Evolutionary conservation across 2,797 vertebrate genomes (phyloP).

Genomic region (Acrossocheilus wenchowensis): DNA sequence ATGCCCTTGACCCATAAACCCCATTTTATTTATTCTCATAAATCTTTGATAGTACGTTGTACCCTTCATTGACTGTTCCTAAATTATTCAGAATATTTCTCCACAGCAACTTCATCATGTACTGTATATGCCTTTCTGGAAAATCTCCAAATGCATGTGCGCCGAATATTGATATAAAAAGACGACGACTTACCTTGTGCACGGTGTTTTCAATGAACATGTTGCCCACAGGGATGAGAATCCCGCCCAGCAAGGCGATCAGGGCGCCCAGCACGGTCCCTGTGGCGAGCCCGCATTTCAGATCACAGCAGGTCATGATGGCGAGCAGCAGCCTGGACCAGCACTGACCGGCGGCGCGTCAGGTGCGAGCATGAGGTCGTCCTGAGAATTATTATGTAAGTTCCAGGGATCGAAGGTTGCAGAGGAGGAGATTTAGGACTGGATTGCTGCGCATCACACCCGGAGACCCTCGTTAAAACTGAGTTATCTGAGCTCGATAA

Average conservation of each 20-base stretch:
- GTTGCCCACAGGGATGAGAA: constrained; percentile 88
- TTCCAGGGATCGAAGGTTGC: constrained; percentile 37
- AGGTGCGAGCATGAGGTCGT: constrained; percentile 30
- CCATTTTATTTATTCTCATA: background rate
- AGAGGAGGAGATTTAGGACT: constrained; percentile 16
- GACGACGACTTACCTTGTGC: constrained; percentile 78
- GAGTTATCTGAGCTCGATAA: constrained; percentile 33
- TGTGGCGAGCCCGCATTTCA: constrained; percentile 70
- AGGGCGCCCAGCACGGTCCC: constrained; percentile 82
- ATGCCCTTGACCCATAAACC: constrained; percentile 12
- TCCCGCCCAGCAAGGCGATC: constrained; percentile 83
- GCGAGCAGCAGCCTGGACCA: constrained; percentile 17
- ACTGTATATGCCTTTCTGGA: background rate
- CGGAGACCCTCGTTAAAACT: constrained; percentile 12
- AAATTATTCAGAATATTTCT: background rate
- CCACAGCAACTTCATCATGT: constrained; percentile 6
- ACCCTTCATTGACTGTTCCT: background rate
- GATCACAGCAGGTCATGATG: constrained; percentile 72
- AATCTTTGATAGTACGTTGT: background rate
- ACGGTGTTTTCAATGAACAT: constrained; percentile 80
- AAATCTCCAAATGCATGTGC: constrained; percentile 2
- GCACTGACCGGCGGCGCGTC: constrained; percentile 2
- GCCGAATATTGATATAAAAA: constrained; percentile 49
- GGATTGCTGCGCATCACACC: background rate
- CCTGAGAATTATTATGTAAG: constrained; percentile 1